Base-by-base conservation (phyloP, 1,140 invertebrate genomes). In the Megathymus violae region DNA sequence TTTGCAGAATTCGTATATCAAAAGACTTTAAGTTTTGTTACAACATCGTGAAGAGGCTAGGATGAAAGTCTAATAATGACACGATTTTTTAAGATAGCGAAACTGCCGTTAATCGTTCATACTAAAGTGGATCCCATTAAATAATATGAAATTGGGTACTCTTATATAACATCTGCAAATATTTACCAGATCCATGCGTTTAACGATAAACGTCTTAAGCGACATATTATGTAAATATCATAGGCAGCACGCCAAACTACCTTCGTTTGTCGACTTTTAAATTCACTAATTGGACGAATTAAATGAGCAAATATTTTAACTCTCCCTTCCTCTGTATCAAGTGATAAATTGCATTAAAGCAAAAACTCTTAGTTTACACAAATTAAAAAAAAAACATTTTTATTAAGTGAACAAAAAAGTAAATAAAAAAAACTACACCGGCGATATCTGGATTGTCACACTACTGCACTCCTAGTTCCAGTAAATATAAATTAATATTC, bases 171-270 rank as follows among this genome's bases (percentile, higher is more conserved):
- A 56, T 38, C 48, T 38, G 16, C 5, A 31, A 58, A 22, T 58
- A 25, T 46, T 58, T 58, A 58, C 52, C 25, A 27, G 41, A 54
- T 41, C 36, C 14, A 31, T 19, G 22, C 40, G 22, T 31, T 44
- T 56, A 34, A 34, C n/a, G 27, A 59, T 47, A 59, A 46, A 46
- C 54, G 54, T 59, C 16, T 1, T 34, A 59, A 59, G 11, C 27
- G 25, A 34, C 54, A 44, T 36, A 46, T 59, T 59, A 59, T 59
- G 54, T 59, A 59, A 59, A 59, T 59, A 59, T 13, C 15, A 9
- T n/a, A 59, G 56, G 56, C 31, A 9, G 38, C 27, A 46, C 48
- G 56, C 31, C 56, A 60, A 60, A 60, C 16, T 60, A 48, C 17
- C 56, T 60, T 36, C 44, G 44, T 48, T 48, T 11, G 47, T 60